These are phyloP conservation scores for Lagria hirta DNA, from an alignment of 2,888 invertebrate genomes.

Conservation along the genomic window DNA sequence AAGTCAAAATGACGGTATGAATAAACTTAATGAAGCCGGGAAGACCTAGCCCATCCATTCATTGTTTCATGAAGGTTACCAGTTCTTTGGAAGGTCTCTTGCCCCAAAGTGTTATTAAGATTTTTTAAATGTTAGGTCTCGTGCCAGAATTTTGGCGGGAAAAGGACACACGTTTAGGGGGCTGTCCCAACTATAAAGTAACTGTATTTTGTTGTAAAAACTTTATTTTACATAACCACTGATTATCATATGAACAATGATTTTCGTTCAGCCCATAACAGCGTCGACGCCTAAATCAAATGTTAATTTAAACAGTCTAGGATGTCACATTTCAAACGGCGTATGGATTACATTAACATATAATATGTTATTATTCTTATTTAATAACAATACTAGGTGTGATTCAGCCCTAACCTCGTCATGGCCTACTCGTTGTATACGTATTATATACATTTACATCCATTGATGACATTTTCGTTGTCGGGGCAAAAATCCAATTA, in stretches of 20 bases:
- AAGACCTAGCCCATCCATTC: too few relatives aligned
- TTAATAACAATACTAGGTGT: constrained; percentile 55
- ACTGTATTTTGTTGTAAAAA: too few relatives aligned
- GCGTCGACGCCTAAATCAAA: constrained; percentile 51
- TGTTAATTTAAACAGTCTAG: constrained; percentile 53
- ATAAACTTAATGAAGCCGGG: too few relatives aligned
- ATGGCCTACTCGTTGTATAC: constrained; percentile 36
- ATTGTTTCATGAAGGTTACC: too few relatives aligned
- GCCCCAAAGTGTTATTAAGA: too few relatives aligned
- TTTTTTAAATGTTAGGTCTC: too few relatives aligned
- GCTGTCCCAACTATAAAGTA: too few relatives aligned
- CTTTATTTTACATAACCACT: constrained; percentile 37
- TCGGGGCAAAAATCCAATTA: constrained; percentile 10
- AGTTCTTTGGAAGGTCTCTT: too few relatives aligned
- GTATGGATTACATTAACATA: constrained; percentile 54
- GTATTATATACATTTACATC: constrained; percentile 14
- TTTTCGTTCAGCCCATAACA: constrained; percentile 50
- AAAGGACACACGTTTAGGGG: too few relatives aligned
- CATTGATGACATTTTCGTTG: constrained; percentile 16
- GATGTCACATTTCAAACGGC: constrained; percentile 51
- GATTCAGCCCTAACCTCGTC: constrained; percentile 45
- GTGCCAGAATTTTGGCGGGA: too few relatives aligned
- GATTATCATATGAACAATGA: constrained; percentile 55
- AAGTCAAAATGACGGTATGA: too few relatives aligned
- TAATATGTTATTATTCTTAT: constrained; percentile 56